phyloP scores from a whole-genome alignment of 2,797 vertebrate species.

The Coccyzus lansbergi region DNA sequence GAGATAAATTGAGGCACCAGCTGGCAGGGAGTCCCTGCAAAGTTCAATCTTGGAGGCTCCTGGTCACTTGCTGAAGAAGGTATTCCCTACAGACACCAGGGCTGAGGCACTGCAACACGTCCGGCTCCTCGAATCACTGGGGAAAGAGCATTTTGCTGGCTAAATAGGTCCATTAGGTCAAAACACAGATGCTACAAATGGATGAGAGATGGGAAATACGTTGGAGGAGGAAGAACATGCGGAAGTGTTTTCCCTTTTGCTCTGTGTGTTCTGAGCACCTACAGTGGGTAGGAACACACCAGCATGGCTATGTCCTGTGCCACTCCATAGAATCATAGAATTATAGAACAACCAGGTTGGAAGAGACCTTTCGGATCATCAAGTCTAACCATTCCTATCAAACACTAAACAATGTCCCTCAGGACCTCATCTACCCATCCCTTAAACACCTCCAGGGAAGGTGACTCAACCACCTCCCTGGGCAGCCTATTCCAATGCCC shows the following conservation, averaged over 20 bases:
- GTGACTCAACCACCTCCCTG: too few species aligned
- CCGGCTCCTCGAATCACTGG: rapidly evolving
- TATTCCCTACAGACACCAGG: neutral
- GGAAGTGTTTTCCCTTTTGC: neutral
- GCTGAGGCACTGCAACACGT: rapidly evolving
- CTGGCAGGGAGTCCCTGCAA: neutral
- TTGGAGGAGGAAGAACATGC: neutral
- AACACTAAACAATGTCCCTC: too few species aligned
- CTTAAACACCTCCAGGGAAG: too few species aligned
- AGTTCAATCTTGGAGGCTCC: neutral
- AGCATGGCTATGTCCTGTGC: neutral
- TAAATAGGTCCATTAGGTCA: neutral
- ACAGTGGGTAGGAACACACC: rapidly evolving
- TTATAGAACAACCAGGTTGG: too few species aligned
- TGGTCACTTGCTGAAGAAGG: neutral
- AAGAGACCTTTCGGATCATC: too few species aligned
- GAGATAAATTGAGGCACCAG: slow-evolving; percentile 5
- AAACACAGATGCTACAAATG: rapidly evolving
- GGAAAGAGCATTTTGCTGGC: neutral
- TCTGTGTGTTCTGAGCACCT: neutral
- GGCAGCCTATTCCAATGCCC: too few species aligned
- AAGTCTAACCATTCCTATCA: too few species aligned
- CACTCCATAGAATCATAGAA: too few species aligned
- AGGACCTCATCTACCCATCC: too few species aligned
- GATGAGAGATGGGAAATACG: rapidly evolving